A percentile compares a stretch with the other conserved stretches of the same genome.
Conservation (phyloP, 2,888 invertebrate genomes). For the Mimachlamys varia region DNA sequence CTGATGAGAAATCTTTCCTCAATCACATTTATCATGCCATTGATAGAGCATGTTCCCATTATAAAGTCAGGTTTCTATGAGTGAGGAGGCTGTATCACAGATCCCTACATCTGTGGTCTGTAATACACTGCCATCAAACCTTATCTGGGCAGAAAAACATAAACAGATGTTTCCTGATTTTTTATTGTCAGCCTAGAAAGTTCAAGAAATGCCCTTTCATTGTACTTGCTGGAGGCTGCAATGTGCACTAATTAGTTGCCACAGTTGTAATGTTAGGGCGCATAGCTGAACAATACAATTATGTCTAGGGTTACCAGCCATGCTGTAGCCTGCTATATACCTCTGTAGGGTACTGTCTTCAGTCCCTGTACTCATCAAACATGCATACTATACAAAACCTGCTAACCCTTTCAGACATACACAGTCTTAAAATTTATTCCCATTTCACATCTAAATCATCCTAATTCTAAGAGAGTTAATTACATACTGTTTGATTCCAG, state of each 20-base stretch:
- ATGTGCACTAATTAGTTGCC: conserved; percentile 13
- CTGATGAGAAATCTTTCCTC: neutral
- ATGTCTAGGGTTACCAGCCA: neutral
- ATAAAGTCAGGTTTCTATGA: neutral
- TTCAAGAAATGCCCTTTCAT: neutral
- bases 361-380: no score
- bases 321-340: neutral
- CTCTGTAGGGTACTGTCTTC: neutral
- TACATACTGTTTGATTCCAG: no score
- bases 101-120: neutral
- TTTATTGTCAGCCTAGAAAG: neutral
- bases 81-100: neutral
- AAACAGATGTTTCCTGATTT: neutral
- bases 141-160: neutral
- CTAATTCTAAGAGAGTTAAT: no score
- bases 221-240: neutral
- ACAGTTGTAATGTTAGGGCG: neutral
- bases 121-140: neutral
- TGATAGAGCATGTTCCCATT: neutral
- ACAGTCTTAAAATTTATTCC: no score
- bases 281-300: neutral
- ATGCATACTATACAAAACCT: no score
- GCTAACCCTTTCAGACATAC: no score
- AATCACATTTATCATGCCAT: neutral
- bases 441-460: no score